Evolutionary conservation across 2,888 invertebrate genomes (phyloP).

Genomic region (Nomada fabriciana): DNA sequence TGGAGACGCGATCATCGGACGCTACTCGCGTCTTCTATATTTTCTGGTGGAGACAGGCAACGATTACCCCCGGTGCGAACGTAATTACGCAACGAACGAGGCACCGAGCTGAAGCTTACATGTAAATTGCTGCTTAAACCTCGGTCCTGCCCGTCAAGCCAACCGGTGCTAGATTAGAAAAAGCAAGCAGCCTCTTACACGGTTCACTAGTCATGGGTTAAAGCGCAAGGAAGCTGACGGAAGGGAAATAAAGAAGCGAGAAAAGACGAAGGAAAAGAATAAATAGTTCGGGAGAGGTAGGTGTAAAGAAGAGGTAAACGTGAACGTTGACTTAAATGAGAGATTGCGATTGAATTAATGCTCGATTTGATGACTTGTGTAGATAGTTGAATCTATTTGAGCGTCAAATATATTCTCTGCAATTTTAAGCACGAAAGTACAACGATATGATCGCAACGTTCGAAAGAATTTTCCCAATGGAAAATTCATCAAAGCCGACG

Average conservation of each 20-base stretch:
- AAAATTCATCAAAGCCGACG: neutral
- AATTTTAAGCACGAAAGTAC: too few relatives aligned
- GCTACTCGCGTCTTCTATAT: constrained; percentile 53
- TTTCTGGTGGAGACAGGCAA: constrained; percentile 63
- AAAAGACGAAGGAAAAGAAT: constrained; percentile 21
- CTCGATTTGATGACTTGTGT: constrained; percentile 30
- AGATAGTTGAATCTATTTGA: constrained; percentile 52
- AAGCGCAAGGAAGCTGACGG: constrained; percentile 1
- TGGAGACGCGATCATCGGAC: constrained; percentile 44
- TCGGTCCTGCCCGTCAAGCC: constrained; percentile 74
- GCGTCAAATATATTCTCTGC: neutral
- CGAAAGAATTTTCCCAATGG: neutral
- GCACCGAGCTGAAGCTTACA: constrained; percentile 74
- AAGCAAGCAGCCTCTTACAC: constrained; percentile 69
- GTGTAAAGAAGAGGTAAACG: constrained; percentile 11
- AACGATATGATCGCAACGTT: neutral
- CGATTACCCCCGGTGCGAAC: constrained; percentile 74
- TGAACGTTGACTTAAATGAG: constrained; percentile 7
- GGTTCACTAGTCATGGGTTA: constrained; percentile 62
- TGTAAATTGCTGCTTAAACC: constrained; percentile 83
- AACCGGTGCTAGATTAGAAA: constrained; percentile 75
- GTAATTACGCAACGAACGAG: constrained; percentile 73
- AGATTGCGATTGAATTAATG: constrained; percentile 21
- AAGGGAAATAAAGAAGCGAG: constrained; percentile 31
- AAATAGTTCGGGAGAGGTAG: neutral